Base-by-base conservation (phyloP, 2,113 vertebrate species). In the Tyto alba region DNA sequence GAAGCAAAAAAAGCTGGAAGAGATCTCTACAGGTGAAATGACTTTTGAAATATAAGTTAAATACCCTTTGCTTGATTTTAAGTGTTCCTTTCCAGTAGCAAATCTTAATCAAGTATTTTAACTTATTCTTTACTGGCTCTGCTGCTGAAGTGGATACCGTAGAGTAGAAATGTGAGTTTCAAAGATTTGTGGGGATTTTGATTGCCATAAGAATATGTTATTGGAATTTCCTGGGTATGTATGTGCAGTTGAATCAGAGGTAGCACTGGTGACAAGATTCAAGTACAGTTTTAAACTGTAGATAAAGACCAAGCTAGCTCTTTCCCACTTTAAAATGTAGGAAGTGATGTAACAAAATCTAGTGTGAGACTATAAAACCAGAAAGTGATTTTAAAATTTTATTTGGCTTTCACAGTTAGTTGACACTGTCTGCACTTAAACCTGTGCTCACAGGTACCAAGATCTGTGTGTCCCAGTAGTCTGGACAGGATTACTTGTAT, bases 1-100 rank as follows among this genome's bases (percentile, higher is more conserved):
- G 48, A 98, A 97, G 91, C 97, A 97, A 93, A 97, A 90, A 55
- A 97, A 97, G 36, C 52, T 55, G 4, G 95, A 97, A 82, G 86
- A 95, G 36, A 67, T 25, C 25, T 87, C 81, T 93, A 78, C 89
- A 97, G 98, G 98, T 98, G 98, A 98, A 83, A 72, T 90, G 19
- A 50, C 52, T 76, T 76, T 69, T 93, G 29, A 90, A 92, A 77
- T 73, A 77, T 4, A 68, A 77, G 22, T 85, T 85, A 27, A 84
- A 92, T 89, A 55, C 3, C 45, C 40, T 68, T 81, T 79, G 15
- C 60, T 89, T 92, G 34, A 17, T 74, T 92, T 90, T 59, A 75
- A 60, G 36, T 81, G 52, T 90, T 93, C 14, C 29, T 76, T 81
- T 76, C 73, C 6, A 38, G 29, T 55, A 81, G 21, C 67, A 90